phyloP scores from a whole-genome alignment of 2,113 vertebrate genomes.

The Bufo bufo region DNA sequence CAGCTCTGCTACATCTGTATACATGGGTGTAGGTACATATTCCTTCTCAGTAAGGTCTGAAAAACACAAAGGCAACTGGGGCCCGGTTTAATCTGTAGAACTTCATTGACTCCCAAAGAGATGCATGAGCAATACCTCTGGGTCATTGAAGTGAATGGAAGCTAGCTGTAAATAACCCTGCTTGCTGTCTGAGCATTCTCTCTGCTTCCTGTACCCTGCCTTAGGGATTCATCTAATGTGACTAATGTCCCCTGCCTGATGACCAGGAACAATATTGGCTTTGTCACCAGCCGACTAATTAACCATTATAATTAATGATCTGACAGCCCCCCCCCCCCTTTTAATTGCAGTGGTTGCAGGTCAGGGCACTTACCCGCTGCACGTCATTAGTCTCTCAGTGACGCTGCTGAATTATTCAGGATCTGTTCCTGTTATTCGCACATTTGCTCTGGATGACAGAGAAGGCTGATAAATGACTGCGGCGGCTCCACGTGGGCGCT shows the following conservation, averaged over 20 bases:
- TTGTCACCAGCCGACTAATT: neutral
- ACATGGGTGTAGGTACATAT: too few relatives aligned
- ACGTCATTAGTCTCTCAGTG: neutral
- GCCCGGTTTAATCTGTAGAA: neutral
- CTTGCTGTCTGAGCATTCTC: neutral
- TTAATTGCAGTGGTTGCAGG: neutral
- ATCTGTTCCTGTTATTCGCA: neutral
- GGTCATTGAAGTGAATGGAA: neutral
- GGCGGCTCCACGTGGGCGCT: neutral
- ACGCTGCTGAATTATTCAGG: neutral
- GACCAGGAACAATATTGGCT: neutral
- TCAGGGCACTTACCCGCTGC: neutral
- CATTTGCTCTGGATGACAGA: neutral
- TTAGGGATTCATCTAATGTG: neutral
- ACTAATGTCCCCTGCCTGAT: neutral
- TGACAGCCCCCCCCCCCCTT: neutral
- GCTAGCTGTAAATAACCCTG: neutral
- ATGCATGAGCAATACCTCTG: too few relatives aligned
- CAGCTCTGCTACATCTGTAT: too few relatives aligned
- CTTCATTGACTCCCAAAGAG: neutral
- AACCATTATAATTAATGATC: constrained; percentile 6
- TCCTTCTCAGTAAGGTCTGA: too few relatives aligned
- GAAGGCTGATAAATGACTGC: neutral
- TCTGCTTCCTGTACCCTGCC: neutral
- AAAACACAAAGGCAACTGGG: too few relatives aligned